Conservation (phyloP, 2,888 invertebrate genomes). For the Ichneumoninae sp. region DNA sequence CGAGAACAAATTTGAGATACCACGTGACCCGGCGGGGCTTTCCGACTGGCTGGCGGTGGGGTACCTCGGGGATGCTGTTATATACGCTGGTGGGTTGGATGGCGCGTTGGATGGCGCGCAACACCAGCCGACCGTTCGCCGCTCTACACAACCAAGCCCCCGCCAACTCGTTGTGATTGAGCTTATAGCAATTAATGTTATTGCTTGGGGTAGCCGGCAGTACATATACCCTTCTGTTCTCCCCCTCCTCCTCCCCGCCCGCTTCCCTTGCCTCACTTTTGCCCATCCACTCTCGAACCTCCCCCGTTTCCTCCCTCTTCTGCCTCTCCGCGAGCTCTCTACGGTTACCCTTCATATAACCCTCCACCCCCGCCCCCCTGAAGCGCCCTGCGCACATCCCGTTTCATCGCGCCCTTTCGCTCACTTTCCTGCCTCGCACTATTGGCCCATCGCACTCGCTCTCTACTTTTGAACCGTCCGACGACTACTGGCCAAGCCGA, state of each 20-base stretch:
- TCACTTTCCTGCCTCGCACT: constrained; percentile 10
- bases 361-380: background rate
- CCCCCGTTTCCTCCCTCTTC: constrained; percentile 62
- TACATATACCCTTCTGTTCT: constrained; percentile 39
- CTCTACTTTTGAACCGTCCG: constrained; percentile 43
- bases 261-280: constrained; percentile 43
- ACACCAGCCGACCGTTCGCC: constrained; percentile 51
- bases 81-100: constrained; percentile 51
- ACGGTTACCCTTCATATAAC: constrained; percentile 35
- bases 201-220: constrained; percentile 76
- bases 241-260: background rate
- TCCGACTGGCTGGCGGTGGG: constrained; percentile 41
- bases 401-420: constrained; percentile 43
- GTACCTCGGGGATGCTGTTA: constrained; percentile 51
- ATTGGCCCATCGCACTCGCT: constrained; percentile 15
- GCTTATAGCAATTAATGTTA: constrained; percentile 82
- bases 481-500: constrained; percentile 40
- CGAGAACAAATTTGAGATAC: constrained; percentile 73
- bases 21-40: constrained; percentile 68
- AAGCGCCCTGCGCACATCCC: constrained; percentile 3
- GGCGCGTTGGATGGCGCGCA: constrained; percentile 60
- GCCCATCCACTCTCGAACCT: constrained; percentile 38
- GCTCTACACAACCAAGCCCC: constrained; percentile 52
- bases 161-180: constrained; percentile 75
- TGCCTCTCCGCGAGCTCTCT: constrained; percentile 20